Base-by-base conservation (phyloP, 92 coral and sea anemone species). In the Bergia sp. region DNA sequence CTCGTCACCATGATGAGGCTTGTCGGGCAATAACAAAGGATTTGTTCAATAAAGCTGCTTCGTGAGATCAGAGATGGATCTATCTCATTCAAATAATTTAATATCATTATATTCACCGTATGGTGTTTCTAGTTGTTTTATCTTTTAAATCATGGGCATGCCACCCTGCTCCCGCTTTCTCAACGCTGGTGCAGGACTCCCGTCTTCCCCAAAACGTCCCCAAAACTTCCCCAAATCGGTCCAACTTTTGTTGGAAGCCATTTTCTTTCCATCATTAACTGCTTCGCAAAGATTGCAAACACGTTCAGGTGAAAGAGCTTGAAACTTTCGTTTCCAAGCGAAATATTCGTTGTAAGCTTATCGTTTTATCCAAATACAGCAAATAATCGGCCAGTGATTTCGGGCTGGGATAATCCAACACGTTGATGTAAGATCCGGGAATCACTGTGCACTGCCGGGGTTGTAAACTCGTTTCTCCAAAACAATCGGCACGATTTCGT, bases 371-470 rank as follows among this genome's bases (percentile, higher is more conserved):
- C 10, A 94, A 89, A 45, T 92, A 94, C 45, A 47, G 73, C 49
- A 94, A 83, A 82, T 92, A 92, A 0, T 90, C 77, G 1, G 93
- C 96, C 29, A 94, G 93, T 0, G 89, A 38, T 80, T 88, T 90
- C 3, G 94, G 91, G 67, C 92, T 91, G 8, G 86, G 94, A 77
- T 90, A 94, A 82, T 94, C 96, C 64, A 78, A 61, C 8, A 92
- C 88, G 87, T 94, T 82, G 23, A 94, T 94, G 86, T 88, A 94
- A 20, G 96, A 94, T 88, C 93, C 92, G 39, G 94, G 93, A 74
- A 94, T 92, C 40, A 91, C 89, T 16, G 88, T 80, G 5, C 82
- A n/a, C n/a, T n/a, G n/a, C n/a, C 88, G 36, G 77, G 41, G 79
- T 41, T 85, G 71, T 93, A 93, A 44, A 58, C 85, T 2, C 89